Base-by-base conservation (phyloP, 2,113 vertebrate species). In the Mormoops blainvillei region DNA sequence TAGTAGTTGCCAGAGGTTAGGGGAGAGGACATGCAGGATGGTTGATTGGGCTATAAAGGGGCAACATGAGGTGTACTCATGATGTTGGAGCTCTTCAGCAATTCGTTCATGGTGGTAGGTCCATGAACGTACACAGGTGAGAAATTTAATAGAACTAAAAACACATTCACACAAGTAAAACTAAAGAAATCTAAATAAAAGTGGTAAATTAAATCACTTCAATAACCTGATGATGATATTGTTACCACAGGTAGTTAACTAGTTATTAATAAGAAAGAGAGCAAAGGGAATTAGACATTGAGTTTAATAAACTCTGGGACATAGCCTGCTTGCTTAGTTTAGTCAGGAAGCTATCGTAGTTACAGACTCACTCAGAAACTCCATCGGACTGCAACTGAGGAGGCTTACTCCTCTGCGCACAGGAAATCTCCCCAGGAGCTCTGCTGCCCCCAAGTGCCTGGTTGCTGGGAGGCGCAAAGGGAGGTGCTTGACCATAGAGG, bases 11-110 rank as follows among this genome's bases (percentile, higher is more conserved):
- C 26, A 50, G 43, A 41, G 19, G 16, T 33, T 26, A 5, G 7
- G 15, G 3, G 4, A 33, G 36, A 85, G 4, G 6, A 13, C 33
- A 3, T n/a, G 1, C 12, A 56, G 3, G 3, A 2, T 43, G 20
- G 2, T 16, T 15, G 0, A 2, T 76, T 63, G 83, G n/a, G 3
- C 45, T 50, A 54, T 8, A 73, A 82, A 67, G 76, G 6, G 24
- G 16, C 24, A 50, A 22, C 4, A 50, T 31, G 14, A 63, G 0
- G 3, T 36, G 19, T 22, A 1, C 4, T 87, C 8, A 3, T 11
- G 14, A 31, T 52, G 5, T 16, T 33, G 10, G 6, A 76, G 26
- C 0, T 43, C 5, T 56, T 77, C 22, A 26, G 2, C 28, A 45
- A 41, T 82, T 92, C 86, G 11, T 45, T 13, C n/a, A 50, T 24